Conservation (phyloP, 2,797 vertebrate genomes). For the Muscicapa comitata region DNA sequence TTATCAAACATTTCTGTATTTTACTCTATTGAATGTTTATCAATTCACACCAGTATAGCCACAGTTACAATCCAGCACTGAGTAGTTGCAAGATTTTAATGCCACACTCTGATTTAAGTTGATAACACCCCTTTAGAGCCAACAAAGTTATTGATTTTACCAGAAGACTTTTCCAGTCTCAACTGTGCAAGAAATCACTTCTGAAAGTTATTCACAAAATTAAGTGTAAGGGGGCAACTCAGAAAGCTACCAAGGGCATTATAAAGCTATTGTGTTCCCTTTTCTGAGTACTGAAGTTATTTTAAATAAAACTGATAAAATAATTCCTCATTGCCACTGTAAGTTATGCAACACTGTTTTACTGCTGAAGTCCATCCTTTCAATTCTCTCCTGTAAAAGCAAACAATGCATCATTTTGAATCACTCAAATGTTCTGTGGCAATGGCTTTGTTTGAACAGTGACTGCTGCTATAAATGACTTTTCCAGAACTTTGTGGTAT, state of each 20-base stretch:
- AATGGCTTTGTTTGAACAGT: neutral
- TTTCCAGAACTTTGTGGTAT: neutral
- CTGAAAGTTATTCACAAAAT: neutral
- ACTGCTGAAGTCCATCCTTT: neutral
- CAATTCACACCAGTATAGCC: neutral
- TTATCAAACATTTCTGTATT: neutral
- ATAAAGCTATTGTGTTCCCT: neutral
- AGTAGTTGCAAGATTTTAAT: neutral
- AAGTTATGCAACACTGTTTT: neutral
- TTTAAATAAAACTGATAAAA: neutral
- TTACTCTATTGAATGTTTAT: neutral
- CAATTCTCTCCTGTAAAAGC: neutral
- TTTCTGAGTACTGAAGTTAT: neutral
- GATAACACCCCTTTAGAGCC: neutral
- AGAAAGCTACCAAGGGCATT: neutral
- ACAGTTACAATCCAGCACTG: neutral
- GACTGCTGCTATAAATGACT: neutral
- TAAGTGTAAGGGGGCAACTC: neutral
- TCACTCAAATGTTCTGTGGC: neutral
- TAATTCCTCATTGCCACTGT: neutral
- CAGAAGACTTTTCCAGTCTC: neutral
- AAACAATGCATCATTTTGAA: neutral
- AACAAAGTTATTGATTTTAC: neutral
- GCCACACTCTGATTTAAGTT: neutral
- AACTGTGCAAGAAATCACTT: neutral